Evolutionary conservation across 2,113 vertebrate genomes (phyloP).

Genomic region (Sula dactylatra): DNA sequence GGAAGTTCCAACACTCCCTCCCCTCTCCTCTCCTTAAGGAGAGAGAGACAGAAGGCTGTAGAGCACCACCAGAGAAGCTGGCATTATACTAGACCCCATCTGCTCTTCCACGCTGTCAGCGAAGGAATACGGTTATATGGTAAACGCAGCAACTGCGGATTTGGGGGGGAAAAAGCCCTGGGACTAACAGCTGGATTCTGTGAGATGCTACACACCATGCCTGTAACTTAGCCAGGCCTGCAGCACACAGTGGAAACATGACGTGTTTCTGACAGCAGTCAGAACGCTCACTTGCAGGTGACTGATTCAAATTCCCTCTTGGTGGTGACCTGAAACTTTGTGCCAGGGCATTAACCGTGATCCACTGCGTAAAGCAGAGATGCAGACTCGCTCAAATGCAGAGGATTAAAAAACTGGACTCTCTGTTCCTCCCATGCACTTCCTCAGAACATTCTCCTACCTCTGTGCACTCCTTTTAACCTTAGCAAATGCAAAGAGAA

Average conservation of each 20-base stretch:
- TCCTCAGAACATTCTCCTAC: not conserved
- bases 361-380: not conserved
- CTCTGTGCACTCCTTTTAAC: not conserved
- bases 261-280: rapidly evolving
- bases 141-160: not conserved
- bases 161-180: not conserved
- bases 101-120: constrained; percentile 4
- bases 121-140: not conserved
- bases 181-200: not conserved
- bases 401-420: not conserved
- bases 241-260: not conserved
- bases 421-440: rapidly evolving
- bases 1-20: not conserved
- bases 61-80: constrained; percentile 19
- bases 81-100: not conserved
- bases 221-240: not conserved
- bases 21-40: not conserved
- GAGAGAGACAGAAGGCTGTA: constrained; percentile 12
- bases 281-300: not conserved
- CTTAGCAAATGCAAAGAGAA: not conserved
- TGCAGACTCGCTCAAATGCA: not conserved
- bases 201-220: not conserved
- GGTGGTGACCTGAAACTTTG: not conserved
- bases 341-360: not conserved
- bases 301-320: not conserved